A percentile compares a stretch with the other conserved stretches of the same genome.
These are phyloP conservation scores for Ecdyonurus torrentis DNA, from an alignment of 2,888 invertebrate species.

Conservation along the genomic window DNA sequence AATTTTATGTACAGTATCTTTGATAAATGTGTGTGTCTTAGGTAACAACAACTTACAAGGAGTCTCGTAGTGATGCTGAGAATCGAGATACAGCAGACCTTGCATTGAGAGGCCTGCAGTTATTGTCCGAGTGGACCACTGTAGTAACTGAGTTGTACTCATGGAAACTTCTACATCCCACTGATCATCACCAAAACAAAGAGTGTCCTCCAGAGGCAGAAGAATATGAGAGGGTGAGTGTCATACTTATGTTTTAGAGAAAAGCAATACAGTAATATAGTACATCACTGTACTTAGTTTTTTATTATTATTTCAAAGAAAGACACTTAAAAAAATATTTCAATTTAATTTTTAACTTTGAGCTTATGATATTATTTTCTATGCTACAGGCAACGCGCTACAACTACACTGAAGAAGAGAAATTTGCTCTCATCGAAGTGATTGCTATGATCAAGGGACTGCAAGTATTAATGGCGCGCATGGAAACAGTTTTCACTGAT, in stretches of 20 bases:
- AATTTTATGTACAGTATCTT: not conserved
- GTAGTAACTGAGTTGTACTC: slow-evolving; percentile 93
- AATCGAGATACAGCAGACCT: slow-evolving; percentile 83
- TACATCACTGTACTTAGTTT: no score
- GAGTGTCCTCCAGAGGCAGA: slow-evolving; percentile 93
- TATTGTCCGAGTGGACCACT: slow-evolving; percentile 92
- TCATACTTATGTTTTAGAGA: no score
- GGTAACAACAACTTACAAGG: slow-evolving; percentile 86
- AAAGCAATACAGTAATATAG: no score
- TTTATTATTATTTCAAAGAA: no score
- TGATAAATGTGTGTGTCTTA: no score
- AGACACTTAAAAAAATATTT: no score
- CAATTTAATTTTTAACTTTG: no score
- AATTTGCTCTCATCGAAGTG: slow-evolving; percentile 93
- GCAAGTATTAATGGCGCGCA: slow-evolving; percentile 89
- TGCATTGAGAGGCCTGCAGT: slow-evolving; percentile 78
- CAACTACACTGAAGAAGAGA: slow-evolving; percentile 94
- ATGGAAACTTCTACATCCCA: slow-evolving; percentile 96
- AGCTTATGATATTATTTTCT: no score
- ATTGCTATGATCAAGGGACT: slow-evolving; percentile 99
- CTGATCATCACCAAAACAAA: slow-evolving; percentile 89
- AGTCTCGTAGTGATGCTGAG: slow-evolving; percentile 79
- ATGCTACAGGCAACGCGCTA: slow-evolving; percentile 69
- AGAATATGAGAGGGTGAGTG: slow-evolving; percentile 79
- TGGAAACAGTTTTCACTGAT: slow-evolving; percentile 92